A percentile compares a stretch with the other conserved stretches of the same genome.
phyloP scores from a whole-genome alignment of 2,888 invertebrate genomes.

The Lathronympha strigana region DNA sequence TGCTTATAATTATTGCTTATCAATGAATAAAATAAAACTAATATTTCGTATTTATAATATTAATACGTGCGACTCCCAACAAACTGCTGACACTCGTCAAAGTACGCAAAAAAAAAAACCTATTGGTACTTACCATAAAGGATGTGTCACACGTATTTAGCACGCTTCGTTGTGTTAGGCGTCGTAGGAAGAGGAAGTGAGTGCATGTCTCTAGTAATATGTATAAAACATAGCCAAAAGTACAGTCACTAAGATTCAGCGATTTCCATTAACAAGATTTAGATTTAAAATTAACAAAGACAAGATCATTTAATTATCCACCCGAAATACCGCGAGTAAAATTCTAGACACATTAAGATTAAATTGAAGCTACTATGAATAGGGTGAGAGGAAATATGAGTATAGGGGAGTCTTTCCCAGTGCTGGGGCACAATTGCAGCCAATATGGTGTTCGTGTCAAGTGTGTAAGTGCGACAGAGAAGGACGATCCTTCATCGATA shows the following conservation, averaged over 20 bases:
- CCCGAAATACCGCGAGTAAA: neutral
- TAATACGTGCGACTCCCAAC: too few relatives aligned
- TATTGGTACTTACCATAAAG: too few relatives aligned
- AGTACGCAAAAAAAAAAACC: too few relatives aligned
- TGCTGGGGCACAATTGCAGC: neutral
- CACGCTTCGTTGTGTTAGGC: too few relatives aligned
- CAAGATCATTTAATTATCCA: conserved; percentile 1
- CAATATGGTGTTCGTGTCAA: conserved; percentile 1
- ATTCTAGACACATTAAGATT: conserved; percentile 11
- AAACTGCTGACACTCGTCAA: too few relatives aligned
- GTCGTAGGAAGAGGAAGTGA: neutral
- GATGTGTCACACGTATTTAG: too few relatives aligned
- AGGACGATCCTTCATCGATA: neutral
- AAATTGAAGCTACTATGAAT: conserved; percentile 12
- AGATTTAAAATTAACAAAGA: neutral
- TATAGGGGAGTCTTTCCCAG: conserved; percentile 14
- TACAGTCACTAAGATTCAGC: neutral
- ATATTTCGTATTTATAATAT: too few relatives aligned
- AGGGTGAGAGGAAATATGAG: conserved; percentile 5
- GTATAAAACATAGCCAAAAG: neutral
- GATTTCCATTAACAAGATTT: neutral
- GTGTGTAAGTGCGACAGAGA: conserved; percentile 17
- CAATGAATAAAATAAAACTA: too few relatives aligned
- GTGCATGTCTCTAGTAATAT: neutral
- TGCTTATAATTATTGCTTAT: too few relatives aligned